A percentile compares a stretch with the other conserved stretches of the same genome.
Evolutionary conservation across 2,888 invertebrate genomes (phyloP).

Genomic region (Aporophyla nigra): DNA sequence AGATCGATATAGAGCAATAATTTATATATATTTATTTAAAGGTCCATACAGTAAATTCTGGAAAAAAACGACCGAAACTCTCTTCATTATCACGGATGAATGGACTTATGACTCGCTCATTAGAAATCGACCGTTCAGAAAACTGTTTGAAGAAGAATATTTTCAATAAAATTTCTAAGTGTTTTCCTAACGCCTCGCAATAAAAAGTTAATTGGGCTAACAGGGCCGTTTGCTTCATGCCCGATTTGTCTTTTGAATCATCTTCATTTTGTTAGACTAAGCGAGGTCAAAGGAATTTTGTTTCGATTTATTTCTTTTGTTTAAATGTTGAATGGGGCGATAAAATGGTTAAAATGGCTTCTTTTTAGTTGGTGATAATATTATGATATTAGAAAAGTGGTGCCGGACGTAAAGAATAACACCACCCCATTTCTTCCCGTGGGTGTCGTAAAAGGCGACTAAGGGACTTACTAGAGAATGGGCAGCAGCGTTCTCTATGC

Average conservation of each 20-base stretch:
- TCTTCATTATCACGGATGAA: slow-evolving; percentile 3
- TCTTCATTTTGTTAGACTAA: slow-evolving; percentile 42
- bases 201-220: slow-evolving; percentile 60
- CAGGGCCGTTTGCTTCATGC: slow-evolving; percentile 50
- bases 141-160: slow-evolving; percentile 39
- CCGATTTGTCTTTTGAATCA: slow-evolving; percentile 40
- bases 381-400: too few species aligned
- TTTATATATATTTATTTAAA: too few species aligned
- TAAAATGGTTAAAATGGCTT: background rate
- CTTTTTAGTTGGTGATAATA: background rate
- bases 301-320: slow-evolving; percentile 40
- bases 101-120: slow-evolving; percentile 6
- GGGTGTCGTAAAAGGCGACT: too few species aligned
- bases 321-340: slow-evolving; percentile 30
- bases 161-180: slow-evolving; percentile 51
- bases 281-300: slow-evolving; percentile 29
- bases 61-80: background rate
- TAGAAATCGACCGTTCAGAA: slow-evolving; percentile 15
- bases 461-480: too few species aligned
- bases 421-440: too few species aligned
- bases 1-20: too few species aligned
- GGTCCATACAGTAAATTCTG: background rate
- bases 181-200: slow-evolving; percentile 53
- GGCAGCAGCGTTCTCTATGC: too few species aligned
- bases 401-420: too few species aligned